Percentiles rank a stretch among this genome's conserved stretches.
Evolutionary conservation across 2,797 vertebrate genomes (phyloP).

Genomic region (Rhinoraja longicauda): DNA sequence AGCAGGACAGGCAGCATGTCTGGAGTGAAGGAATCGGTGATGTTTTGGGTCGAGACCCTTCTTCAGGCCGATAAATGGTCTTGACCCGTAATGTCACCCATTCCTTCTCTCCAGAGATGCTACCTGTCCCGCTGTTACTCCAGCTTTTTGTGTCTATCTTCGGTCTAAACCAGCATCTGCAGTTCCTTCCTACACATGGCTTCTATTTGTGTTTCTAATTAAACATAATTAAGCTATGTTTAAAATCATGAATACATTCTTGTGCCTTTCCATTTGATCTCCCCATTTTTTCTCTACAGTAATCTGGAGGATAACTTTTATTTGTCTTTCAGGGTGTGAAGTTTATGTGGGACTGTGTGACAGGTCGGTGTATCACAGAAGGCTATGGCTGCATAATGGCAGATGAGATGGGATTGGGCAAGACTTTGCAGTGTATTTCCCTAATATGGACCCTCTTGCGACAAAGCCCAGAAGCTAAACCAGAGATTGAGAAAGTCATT

Average conservation of each 20-base stretch:
- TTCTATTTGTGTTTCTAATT: neutral
- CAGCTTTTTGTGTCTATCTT: no score
- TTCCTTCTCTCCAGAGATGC: no score
- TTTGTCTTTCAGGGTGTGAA: slow-evolving; percentile 74
- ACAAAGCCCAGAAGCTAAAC: slow-evolving; percentile 82
- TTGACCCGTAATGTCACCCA: no score
- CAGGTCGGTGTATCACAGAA: slow-evolving; percentile 70
- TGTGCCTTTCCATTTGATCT: neutral
- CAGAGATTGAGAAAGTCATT: slow-evolving; percentile 84
- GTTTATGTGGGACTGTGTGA: slow-evolving; percentile 96
- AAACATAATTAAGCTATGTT: neutral
- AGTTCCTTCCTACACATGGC: neutral
- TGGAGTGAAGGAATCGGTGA: no score
- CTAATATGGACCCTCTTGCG: slow-evolving; percentile 88
- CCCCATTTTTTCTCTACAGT: neutral
- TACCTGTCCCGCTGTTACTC: no score
- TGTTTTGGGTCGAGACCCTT: no score
- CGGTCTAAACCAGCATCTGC: no score
- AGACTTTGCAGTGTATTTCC: slow-evolving; percentile 88
- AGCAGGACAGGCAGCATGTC: no score
- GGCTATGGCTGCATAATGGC: slow-evolving; percentile 95
- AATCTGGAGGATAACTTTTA: neutral
- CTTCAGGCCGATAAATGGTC: no score
- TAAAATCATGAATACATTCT: neutral
- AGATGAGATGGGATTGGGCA: slow-evolving; percentile 96